These are phyloP conservation scores for Heterodera filipjevi DNA, from an alignment of 2,888 invertebrate genomes.

Conservation along the genomic window DNA sequence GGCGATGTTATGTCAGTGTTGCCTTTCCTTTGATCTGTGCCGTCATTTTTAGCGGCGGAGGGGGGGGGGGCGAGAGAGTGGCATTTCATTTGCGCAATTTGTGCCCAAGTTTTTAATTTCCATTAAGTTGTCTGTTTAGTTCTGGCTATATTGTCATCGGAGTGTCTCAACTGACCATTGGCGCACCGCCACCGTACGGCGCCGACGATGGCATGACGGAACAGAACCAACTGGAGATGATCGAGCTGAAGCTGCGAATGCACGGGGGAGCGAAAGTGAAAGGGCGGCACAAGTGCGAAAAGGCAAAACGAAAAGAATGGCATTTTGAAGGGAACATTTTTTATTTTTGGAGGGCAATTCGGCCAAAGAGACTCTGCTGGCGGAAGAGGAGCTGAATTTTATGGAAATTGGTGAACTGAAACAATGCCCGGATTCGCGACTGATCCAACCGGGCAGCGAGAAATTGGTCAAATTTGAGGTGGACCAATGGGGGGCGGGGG, in stretches of 20 bases:
- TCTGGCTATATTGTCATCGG: slow-evolving; percentile 1
- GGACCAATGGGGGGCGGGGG: background rate
- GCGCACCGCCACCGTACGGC: background rate
- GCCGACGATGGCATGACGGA: slow-evolving; percentile 11
- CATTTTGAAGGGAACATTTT: background rate
- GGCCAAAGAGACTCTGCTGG: background rate
- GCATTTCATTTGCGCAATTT: background rate
- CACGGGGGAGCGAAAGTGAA: slow-evolving; percentile 9
- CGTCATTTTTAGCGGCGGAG: too few species aligned
- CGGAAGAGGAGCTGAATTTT: background rate
- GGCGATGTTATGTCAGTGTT: slow-evolving; percentile 27
- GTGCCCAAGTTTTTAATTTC: background rate
- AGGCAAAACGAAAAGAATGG: background rate
- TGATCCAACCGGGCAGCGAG: background rate
- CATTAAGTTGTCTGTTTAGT: background rate
- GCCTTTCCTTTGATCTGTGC: background rate
- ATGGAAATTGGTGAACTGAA: background rate
- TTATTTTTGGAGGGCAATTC: background rate
- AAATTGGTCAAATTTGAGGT: slow-evolving; percentile 35
- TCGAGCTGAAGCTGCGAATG: slow-evolving; percentile 4
- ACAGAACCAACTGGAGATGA: slow-evolving; percentile 20
- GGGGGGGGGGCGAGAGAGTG: too few species aligned
- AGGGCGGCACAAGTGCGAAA: background rate
- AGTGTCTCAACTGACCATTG: background rate
- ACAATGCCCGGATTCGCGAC: background rate